Evolutionary conservation across 1,140 invertebrate genomes (phyloP), one percentile per base, ranked within the genome.

Genomic region (Drosophila arizonae): DNA sequence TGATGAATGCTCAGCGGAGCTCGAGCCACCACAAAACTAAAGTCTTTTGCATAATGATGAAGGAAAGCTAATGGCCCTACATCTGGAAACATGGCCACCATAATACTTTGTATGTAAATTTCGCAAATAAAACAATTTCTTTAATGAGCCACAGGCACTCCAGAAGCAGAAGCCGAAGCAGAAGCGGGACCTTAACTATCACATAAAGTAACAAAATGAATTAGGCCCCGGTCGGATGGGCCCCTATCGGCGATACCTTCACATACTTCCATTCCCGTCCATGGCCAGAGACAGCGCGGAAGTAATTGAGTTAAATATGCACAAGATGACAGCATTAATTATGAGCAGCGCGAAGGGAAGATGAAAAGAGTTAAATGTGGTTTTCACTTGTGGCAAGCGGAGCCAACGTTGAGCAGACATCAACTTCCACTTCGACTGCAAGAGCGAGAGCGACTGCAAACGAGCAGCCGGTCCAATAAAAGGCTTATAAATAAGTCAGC

Each of bases 281-380:
- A 68, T 68, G 76, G 75, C 65, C 69, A 82, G 68, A 78, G 72
- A 73, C 79, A 79, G 85, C 72, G 79, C 84, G 84, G 84, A 87
- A 87, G 84, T 87, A 87, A 87, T 87, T 87, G 84, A 87, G 84
- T 87, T 87, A 88, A 87, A 88, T 84, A 87, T 87, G 84, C 84
- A 80, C 79, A 88, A 88, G 84, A 88, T 88, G 84, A 87, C 84
- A 88, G 85, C 84, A 88, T 87, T 84, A 88, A 87, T 87, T 88
- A 88, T 87, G 81, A 74, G 64, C 76, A 76, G 58, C 24, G 66
- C n/a, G 13, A 26, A 39, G 57, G 17, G 17, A 21, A 57, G 39
- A 62, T 9, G 10, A 30, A 76, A 87, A 88, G 82, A 87, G 82
- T 87, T 88, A 79, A 88, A 87, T 87, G 82, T 74, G 84, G 82